Evolutionary conservation across 2,113 vertebrate genomes (phyloP).

Genomic region (Amphiprion ocellaris): DNA sequence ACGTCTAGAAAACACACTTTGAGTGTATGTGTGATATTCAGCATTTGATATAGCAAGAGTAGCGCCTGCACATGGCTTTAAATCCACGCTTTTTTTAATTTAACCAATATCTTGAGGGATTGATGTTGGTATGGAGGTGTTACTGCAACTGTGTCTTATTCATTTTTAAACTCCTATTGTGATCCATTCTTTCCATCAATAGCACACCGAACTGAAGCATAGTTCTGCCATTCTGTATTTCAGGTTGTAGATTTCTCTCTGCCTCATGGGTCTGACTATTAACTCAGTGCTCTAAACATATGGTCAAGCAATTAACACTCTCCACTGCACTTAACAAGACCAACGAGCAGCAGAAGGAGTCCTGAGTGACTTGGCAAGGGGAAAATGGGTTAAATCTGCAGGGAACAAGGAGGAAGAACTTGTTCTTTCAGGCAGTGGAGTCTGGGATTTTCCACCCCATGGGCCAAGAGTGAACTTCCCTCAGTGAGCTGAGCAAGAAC

Average conservation of each 20-base stretch:
- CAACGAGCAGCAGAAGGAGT: slow-evolving; percentile 68
- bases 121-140: no score
- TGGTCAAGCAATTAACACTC: slow-evolving; percentile 64
- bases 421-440: slow-evolving; percentile 49
- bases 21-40: not conserved
- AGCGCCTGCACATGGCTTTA: not conserved
- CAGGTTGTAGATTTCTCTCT: not conserved
- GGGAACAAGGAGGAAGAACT: slow-evolving; percentile 47
- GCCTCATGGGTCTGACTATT: slow-evolving; percentile 20
- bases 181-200: not conserved
- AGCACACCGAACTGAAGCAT: not conserved
- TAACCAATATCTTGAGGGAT: not conserved
- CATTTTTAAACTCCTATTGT: no score
- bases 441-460: slow-evolving; percentile 68
- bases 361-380: slow-evolving; percentile 54
- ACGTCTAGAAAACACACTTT: not conserved
- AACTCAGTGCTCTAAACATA: slow-evolving; percentile 63
- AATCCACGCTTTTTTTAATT: not conserved
- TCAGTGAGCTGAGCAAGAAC: slow-evolving; percentile 58
- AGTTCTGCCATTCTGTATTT: not conserved
- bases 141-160: not conserved
- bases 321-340: slow-evolving; percentile 60
- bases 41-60: not conserved
- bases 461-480: slow-evolving; percentile 65
- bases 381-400: slow-evolving; percentile 68